Base-by-base conservation (phyloP, 2,888 invertebrate species). In the Nycteola revayana region DNA sequence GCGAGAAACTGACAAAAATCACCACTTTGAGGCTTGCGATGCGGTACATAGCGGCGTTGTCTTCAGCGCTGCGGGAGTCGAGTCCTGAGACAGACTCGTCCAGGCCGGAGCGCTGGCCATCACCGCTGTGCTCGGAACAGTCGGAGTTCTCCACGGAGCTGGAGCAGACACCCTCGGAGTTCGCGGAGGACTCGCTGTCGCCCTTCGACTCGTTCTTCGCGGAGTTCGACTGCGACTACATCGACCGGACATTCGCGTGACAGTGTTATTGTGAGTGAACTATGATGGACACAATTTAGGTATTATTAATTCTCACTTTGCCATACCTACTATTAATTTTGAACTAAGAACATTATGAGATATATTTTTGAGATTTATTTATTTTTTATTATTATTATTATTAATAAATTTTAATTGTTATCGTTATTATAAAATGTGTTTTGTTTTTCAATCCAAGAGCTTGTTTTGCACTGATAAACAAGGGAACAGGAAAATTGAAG, bases 1-100 rank as follows among this genome's bases (percentile, higher is more conserved):
- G 93, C 71, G 95, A 95, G 70, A 95, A 95, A 75, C 86, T 96
- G 47, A 97, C 97, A 28, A 97, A 97, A 84, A 97, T 97, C 57
- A 96, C 96, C 2, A 96, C 96, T 0, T 80, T 97, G 27, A 89
- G 95, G 20, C 85, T 96, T 42, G 97, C 97, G 10, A 95, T 97
- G 94, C 93, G 94, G 66, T 97, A 97, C 71, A 97, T 97, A 49
- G 85, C 93, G 7, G 92, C 94, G 7, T 81, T 97, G 30, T 92
- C 92, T n/a, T 89, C 92, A 0, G 92, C 93, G 0, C 78, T 95
- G 41, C 79, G 90, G n/a, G 80, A 87, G 49, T 28, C 79, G 50
- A 67, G 66, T 8, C 61, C 77, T 0, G 75, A 69, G 7, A 57
- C 60, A 9, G 56, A 58, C 5, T 44, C 57, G 2, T 29, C 62